Conservation (phyloP, 2,797 vertebrate species). For the Pseudomugil gertrudae region DNA sequence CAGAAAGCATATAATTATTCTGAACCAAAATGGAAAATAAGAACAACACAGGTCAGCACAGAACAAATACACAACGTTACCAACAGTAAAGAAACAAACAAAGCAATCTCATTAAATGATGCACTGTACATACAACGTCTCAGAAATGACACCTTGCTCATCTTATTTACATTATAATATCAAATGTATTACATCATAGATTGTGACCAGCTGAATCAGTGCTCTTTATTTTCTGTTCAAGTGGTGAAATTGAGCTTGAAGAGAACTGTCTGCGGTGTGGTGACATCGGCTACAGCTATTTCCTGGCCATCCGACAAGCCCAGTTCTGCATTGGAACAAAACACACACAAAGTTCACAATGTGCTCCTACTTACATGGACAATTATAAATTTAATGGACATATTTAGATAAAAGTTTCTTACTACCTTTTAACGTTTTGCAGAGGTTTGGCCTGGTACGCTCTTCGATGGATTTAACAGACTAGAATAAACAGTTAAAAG, state of each 20-base stretch:
- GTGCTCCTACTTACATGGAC: neutral
- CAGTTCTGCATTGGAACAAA: constrained; percentile 81
- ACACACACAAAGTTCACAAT: neutral
- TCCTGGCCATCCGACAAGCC: constrained; percentile 97
- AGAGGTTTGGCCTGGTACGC: constrained; percentile 94
- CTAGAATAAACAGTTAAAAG: constrained; percentile 69
- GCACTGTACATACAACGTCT: constrained; percentile 30
- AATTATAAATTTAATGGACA: neutral
- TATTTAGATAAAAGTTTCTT: neutral
- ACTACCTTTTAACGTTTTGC: constrained; percentile 95
- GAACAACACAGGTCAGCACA: constrained; percentile 47
- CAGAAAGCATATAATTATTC: constrained; percentile 50
- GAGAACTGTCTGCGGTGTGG: constrained; percentile 94
- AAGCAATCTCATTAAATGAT: constrained; percentile 32
- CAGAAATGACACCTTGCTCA: constrained; percentile 16
- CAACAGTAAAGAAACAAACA: constrained; percentile 47
- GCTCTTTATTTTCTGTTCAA: constrained; percentile 66
- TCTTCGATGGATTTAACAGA: constrained; percentile 96
- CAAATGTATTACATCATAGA: constrained; percentile 43
- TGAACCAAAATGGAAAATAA: constrained; percentile 40
- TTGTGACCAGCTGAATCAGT: constrained; percentile 29
- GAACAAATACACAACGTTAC: constrained; percentile 48
- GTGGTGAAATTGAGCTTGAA: constrained; percentile 96
- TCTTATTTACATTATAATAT: constrained; percentile 58
- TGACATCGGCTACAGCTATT: constrained; percentile 94